Evolutionary conservation across 2,113 vertebrate genomes (phyloP).

Genomic region (Otis tarda): DNA sequence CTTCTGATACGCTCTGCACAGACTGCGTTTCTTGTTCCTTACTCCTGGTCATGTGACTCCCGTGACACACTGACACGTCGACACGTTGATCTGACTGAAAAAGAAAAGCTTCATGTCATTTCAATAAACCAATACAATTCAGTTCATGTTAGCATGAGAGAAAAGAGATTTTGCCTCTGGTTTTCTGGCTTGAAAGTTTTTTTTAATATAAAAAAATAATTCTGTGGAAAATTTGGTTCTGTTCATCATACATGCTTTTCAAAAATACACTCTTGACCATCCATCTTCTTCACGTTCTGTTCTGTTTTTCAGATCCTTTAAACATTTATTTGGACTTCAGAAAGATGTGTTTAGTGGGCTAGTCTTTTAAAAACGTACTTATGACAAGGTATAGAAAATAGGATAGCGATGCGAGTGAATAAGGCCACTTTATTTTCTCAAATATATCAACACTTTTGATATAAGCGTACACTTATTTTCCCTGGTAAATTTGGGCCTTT

Average conservation of each 20-base stretch:
- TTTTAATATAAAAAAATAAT: not conserved
- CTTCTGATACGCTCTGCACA: not conserved
- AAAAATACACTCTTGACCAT: not conserved
- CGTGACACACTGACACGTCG: not conserved
- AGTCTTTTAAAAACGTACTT: not conserved
- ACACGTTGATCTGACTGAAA: not conserved
- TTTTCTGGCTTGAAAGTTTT: not conserved
- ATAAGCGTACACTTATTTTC: not conserved
- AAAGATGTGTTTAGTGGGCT: not conserved
- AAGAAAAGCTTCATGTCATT: not conserved
- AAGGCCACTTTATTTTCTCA: not conserved
- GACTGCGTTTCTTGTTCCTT: not conserved
- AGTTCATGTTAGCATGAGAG: not conserved
- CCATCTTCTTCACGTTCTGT: not conserved
- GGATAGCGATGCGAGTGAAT: not conserved
- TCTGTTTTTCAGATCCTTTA: not conserved
- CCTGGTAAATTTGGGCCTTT: not conserved
- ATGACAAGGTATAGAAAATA: not conserved
- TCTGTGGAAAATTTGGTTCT: not conserved
- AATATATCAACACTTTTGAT: not conserved
- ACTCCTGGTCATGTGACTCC: not conserved
- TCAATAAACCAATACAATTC: not conserved
- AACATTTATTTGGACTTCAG: not conserved
- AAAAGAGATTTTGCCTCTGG: not conserved
- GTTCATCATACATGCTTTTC: not conserved